Evolutionary conservation across 2,888 invertebrate genomes (phyloP).

Genomic region (Drosophila borealis): DNA sequence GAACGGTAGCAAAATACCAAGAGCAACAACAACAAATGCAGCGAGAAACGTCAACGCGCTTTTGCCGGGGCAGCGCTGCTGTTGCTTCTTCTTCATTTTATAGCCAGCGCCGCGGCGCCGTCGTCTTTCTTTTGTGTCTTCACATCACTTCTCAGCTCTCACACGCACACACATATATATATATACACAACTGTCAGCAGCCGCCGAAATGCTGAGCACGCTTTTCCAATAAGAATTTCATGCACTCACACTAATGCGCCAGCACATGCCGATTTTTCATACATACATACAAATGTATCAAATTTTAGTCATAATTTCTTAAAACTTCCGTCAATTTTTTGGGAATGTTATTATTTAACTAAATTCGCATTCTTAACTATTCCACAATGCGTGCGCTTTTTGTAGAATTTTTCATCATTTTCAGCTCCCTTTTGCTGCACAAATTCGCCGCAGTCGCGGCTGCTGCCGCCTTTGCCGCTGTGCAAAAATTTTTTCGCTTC

Average conservation of each 20-base stretch:
- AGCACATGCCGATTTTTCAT: conserved; percentile 75
- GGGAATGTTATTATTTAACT: conserved; percentile 31
- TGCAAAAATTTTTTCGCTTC: conserved; percentile 77
- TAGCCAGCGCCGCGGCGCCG: conserved; percentile 55
- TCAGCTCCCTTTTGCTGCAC: conserved; percentile 61
- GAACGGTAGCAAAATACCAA: conserved; percentile 53
- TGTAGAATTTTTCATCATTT: conserved; percentile 63
- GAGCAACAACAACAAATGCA: conserved; percentile 57
- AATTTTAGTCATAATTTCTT: conserved; percentile 57
- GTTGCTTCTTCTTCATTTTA: conserved; percentile 65
- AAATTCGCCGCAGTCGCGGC: conserved; percentile 68
- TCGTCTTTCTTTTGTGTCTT: conserved; percentile 71
- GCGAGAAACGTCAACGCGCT: conserved; percentile 54
- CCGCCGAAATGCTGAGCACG: conserved; percentile 78
- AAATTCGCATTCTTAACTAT: conserved; percentile 25
- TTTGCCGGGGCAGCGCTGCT: conserved; percentile 64
- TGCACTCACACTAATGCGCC: conserved; percentile 39
- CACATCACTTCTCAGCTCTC: conserved; percentile 65
- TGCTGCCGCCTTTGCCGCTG: conserved; percentile 65
- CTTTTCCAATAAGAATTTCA: conserved; percentile 78
- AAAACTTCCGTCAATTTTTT: conserved; percentile 20
- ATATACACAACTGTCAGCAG: conserved; percentile 53
- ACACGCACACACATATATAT: conserved; percentile 32
- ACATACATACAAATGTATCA: conserved; percentile 49
- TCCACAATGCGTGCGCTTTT: conserved; percentile 44